Evolutionary conservation across 1,140 invertebrate species (phyloP).

Genomic region (Cheumatopsyche charites): DNA sequence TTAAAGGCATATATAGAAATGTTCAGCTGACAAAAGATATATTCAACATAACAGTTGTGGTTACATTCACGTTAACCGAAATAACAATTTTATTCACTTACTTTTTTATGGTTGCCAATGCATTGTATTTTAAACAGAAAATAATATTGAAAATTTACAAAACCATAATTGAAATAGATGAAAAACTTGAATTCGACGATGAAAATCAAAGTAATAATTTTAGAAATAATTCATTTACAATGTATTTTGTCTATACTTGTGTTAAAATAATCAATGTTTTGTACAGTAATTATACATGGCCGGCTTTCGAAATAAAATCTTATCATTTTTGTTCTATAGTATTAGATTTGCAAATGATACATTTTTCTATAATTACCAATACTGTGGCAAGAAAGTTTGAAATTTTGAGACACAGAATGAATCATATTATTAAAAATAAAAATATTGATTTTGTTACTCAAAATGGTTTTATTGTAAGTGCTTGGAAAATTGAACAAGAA

Average conservation of each 20-base stretch:
- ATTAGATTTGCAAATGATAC: constrained; percentile 1
- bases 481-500: neutral
- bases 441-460: neutral
- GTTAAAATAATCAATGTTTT: neutral
- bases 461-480: neutral
- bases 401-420: neutral
- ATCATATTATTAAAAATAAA: neutral
- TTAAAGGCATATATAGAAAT: neutral
- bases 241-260: neutral
- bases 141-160: neutral
- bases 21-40: neutral
- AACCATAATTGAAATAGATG: neutral
- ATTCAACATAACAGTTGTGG: neutral
- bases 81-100: neutral
- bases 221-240: neutral
- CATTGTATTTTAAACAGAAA: neutral
- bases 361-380: neutral
- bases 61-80: neutral
- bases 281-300: neutral
- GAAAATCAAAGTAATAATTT: neutral
- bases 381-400: neutral
- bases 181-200: neutral
- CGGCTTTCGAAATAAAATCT: neutral
- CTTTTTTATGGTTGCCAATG: neutral
- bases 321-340: neutral